These are phyloP conservation scores for Physeter macrocephalus DNA, from an alignment of 2,113 vertebrate species.

Conservation along the genomic window DNA sequence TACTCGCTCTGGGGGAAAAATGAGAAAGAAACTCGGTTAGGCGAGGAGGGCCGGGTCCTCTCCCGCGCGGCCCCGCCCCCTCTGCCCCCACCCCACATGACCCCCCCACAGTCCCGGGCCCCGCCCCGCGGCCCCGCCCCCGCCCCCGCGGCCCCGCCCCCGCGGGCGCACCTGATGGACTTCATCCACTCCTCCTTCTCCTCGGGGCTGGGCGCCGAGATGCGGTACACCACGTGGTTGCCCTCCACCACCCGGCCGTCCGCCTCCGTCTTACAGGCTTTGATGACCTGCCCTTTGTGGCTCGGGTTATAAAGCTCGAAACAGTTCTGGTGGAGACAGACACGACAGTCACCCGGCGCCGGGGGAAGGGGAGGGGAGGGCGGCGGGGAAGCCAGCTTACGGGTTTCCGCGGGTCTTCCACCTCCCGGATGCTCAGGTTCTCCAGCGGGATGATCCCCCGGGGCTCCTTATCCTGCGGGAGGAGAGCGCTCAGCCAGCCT, in stretches of 20 bases:
- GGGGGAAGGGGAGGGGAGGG: too few relatives aligned
- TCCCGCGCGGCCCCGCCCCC: neutral
- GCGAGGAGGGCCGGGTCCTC: neutral
- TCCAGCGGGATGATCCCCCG: constrained; percentile 97
- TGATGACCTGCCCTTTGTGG: constrained; percentile 98
- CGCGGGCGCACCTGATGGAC: constrained; percentile 85
- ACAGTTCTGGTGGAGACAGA: constrained; percentile 86
- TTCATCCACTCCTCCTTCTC: constrained; percentile 99
- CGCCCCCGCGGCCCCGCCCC: too few relatives aligned
- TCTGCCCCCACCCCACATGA: neutral
- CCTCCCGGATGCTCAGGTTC: constrained; percentile 97
- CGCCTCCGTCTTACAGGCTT: constrained; percentile 98
- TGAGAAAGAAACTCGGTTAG: neutral
- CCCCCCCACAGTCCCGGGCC: neutral
- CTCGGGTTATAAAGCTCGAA: constrained; percentile 97
- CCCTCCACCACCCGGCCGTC: constrained; percentile 97
- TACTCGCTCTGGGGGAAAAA: constrained; percentile 89
- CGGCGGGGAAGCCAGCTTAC: constrained; percentile 77
- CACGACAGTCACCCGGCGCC: neutral
- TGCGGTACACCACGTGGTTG: constrained; percentile 97
- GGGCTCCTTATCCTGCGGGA: constrained; percentile 93
- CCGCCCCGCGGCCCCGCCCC: neutral
- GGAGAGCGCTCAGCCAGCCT: neutral
- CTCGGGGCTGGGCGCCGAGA: constrained; percentile 96
- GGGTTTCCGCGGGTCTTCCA: constrained; percentile 96